A percentile compares a stretch with the other conserved stretches of the same genome.
phyloP scores from a whole-genome alignment of 2,113 vertebrate species.

The Nothoprocta perdicaria region DNA sequence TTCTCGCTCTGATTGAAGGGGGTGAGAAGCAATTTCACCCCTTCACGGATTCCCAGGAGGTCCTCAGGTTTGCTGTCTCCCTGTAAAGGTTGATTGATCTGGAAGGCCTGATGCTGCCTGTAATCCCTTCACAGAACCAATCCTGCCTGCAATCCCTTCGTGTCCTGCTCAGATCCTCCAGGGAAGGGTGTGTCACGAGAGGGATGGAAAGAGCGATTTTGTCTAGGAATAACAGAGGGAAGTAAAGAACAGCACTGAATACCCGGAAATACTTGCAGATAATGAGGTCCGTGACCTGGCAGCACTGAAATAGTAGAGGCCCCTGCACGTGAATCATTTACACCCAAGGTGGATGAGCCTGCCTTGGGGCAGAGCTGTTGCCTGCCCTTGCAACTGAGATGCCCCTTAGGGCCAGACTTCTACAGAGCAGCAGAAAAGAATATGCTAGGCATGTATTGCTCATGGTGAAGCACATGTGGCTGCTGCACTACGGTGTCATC shows the following conservation, averaged over 20 bases:
- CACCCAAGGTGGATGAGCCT: neutral
- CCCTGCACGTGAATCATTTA: accelerated
- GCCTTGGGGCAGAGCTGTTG: accelerated
- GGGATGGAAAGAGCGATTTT: neutral
- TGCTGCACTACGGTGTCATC: too few species aligned
- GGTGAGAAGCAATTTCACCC: neutral
- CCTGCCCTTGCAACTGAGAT: neutral
- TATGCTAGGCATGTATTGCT: neutral
- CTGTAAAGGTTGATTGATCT: neutral
- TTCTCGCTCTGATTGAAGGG: neutral
- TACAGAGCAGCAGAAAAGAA: neutral
- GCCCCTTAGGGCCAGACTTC: neutral
- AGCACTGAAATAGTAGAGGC: neutral
- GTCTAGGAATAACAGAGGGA: slow-evolving; percentile 5
- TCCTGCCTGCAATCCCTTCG: neutral
- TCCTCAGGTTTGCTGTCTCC: accelerated
- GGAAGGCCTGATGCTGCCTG: neutral
- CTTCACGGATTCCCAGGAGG: accelerated
- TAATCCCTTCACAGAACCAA: neutral
- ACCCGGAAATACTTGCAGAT: slow-evolving; percentile 52
- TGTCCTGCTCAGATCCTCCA: neutral
- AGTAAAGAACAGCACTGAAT: slow-evolving; percentile 18
- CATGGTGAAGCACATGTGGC: neutral
- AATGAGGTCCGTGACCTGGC: neutral
- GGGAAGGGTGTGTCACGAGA: neutral